Evolutionary conservation across 2,797 vertebrate genomes (phyloP).

Genomic region (Tenualosa thibaudeaui): DNA sequence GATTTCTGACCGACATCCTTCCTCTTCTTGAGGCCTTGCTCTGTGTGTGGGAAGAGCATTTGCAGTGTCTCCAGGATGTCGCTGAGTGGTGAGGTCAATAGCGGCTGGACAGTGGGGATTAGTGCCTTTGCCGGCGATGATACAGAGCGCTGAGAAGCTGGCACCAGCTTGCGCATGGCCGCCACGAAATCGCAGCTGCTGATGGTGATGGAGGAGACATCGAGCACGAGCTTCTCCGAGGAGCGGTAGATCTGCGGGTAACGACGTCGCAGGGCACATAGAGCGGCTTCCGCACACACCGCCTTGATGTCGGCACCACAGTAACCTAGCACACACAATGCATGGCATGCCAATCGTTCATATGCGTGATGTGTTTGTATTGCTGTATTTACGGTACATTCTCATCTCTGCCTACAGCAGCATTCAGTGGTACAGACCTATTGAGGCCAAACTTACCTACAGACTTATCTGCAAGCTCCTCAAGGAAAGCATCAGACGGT

Average conservation of each 20-base stretch:
- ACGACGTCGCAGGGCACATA: slow-evolving; percentile 87
- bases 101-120: slow-evolving; percentile 77
- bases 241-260: slow-evolving; percentile 93
- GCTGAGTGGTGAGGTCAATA: slow-evolving; percentile 76
- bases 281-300: slow-evolving; percentile 87
- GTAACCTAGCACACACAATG: slow-evolving; percentile 76
- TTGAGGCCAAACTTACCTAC: slow-evolving; percentile 74
- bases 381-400: background rate
- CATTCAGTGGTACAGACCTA: background rate
- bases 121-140: slow-evolving; percentile 84
- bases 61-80: slow-evolving; percentile 75
- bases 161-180: slow-evolving; percentile 89
- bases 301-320: slow-evolving; percentile 96
- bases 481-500: slow-evolving; percentile 81
- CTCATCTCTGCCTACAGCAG: too few species aligned
- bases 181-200: slow-evolving; percentile 83
- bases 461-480: slow-evolving; percentile 90
- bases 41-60: slow-evolving; percentile 87
- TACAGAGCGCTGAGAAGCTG: slow-evolving; percentile 88
- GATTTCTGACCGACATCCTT: background rate
- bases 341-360: background rate
- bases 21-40: slow-evolving; percentile 72
- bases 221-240: slow-evolving; percentile 85
- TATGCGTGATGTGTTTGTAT: background rate
- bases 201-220: slow-evolving; percentile 84